Evolutionary conservation across 2,888 invertebrate genomes (phyloP).

Genomic region (Epiblema foenella): DNA sequence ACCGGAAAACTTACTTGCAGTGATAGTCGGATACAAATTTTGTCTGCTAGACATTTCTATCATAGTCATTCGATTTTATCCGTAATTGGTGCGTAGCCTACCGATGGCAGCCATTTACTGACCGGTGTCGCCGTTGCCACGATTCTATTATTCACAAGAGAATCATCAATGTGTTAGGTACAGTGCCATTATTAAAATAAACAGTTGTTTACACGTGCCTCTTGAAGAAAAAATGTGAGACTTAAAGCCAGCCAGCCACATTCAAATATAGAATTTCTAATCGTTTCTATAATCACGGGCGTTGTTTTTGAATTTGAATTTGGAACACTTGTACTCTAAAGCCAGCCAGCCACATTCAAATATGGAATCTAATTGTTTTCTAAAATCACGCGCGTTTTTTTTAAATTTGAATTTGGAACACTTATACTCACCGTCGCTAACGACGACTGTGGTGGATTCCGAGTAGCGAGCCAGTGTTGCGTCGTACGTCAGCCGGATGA

Average conservation of each 20-base stretch:
- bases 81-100: constrained; percentile 48
- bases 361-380: too few relatives aligned
- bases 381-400: constrained; percentile 9
- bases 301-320: too few relatives aligned
- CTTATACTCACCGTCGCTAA: constrained; percentile 60
- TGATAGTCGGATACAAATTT: constrained; percentile 70
- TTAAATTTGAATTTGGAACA: constrained; percentile 1
- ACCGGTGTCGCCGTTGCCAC: constrained; percentile 46
- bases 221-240: too few relatives aligned
- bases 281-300: too few relatives aligned
- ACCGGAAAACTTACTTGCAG: constrained; percentile 52
- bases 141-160: constrained; percentile 68
- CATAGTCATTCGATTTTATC: constrained; percentile 50
- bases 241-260: too few relatives aligned
- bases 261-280: too few relatives aligned
- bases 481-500: not conserved
- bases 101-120: constrained; percentile 51
- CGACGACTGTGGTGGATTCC: constrained; percentile 64
- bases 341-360: too few relatives aligned
- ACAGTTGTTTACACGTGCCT: not conserved
- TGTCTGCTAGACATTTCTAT: constrained; percentile 77
- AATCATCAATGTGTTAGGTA: constrained; percentile 53
- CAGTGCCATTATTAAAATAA: constrained; percentile 48
- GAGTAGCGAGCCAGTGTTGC: constrained; percentile 61
- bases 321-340: too few relatives aligned